Conservation (phyloP, 2,797 vertebrate species). For the Odontamblyopus rebecca region DNA sequence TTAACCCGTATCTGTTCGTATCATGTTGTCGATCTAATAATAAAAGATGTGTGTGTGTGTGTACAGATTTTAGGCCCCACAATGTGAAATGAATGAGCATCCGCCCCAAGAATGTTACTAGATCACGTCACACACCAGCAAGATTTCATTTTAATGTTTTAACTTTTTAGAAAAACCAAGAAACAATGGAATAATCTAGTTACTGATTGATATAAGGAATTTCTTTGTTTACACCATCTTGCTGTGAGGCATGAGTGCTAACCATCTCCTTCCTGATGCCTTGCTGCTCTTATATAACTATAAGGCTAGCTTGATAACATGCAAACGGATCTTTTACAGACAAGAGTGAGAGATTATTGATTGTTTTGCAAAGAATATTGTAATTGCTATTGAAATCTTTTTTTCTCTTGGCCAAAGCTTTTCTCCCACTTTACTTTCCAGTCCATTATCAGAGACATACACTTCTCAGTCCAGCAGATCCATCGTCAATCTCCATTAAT, state of each 20-base stretch:
- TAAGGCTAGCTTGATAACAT: background rate
- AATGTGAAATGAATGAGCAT: too few relatives aligned
- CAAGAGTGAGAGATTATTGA: background rate
- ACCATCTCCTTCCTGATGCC: too few relatives aligned
- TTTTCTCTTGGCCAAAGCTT: slow-evolving; percentile 4
- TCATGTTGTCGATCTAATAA: too few relatives aligned
- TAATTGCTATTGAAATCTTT: background rate
- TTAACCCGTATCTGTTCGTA: too few relatives aligned
- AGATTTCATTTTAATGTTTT: slow-evolving; percentile 1
- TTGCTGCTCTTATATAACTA: too few relatives aligned
- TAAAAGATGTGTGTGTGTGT: too few relatives aligned
- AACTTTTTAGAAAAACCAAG: background rate
- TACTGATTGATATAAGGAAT: background rate
- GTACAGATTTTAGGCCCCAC: too few relatives aligned
- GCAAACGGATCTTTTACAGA: background rate
- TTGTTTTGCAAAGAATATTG: background rate
- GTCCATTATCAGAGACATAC: slow-evolving; percentile 29
- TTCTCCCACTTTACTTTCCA: slow-evolving; percentile 13
- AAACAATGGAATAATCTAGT: background rate
- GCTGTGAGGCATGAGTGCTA: too few relatives aligned
- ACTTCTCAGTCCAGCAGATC: slow-evolving; percentile 12
- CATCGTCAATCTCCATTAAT: slow-evolving; percentile 33
- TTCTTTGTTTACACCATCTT: background rate
- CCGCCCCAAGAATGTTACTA: slow-evolving; percentile 42
- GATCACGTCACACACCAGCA: slow-evolving; percentile 28